Base-by-base conservation (phyloP, 2,113 vertebrate species). In the Labeo rohita region DNA sequence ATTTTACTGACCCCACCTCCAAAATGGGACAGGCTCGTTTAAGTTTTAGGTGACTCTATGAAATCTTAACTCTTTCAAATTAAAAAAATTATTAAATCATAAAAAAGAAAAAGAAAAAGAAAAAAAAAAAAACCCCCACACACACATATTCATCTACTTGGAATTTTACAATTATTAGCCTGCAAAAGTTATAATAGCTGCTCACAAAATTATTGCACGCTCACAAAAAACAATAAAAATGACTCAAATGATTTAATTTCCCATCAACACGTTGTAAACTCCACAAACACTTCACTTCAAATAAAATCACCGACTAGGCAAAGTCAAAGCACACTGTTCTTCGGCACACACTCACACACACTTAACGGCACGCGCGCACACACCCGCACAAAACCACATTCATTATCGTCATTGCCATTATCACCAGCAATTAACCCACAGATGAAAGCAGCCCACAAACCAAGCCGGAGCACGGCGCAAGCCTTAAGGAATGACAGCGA, bases 1-100 rank as follows among this genome's bases (percentile, higher is more conserved):
- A 96, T 96, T 96, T 96, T 95, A 93, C 94, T 97, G 95, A 97
- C 97, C 96, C 96, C 96, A 89, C 95, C 96, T 96, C 97, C 94
- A 96, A 96, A 95, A 91, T 90, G 93, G 95, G 92, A 89, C 93
- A 92, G 94, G 93, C 93, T 95, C 95, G 93, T 87, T 95, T 93
- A 95, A 96, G 93, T 96, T 95, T 93, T 91, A 93, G 88, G 93
- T 91, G 49, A 66, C 65, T 39, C 39, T 70, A 78, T 54, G 39
- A 50, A 75, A 47, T 47, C 18, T 74, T 74, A 49, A 50, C 45
- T 23, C 73, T 23, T 50, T 74, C 72, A 72, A 72, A 43, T 70
- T 74, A 23, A 75, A 23, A 72, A 88, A 84, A 83, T 91, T 89
- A 66, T 84, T 89, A 45, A 87, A 65, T 72, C 52, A 83, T 54